phyloP scores from a whole-genome alignment of 2,113 vertebrate species.

The Pimephales promelas region DNA sequence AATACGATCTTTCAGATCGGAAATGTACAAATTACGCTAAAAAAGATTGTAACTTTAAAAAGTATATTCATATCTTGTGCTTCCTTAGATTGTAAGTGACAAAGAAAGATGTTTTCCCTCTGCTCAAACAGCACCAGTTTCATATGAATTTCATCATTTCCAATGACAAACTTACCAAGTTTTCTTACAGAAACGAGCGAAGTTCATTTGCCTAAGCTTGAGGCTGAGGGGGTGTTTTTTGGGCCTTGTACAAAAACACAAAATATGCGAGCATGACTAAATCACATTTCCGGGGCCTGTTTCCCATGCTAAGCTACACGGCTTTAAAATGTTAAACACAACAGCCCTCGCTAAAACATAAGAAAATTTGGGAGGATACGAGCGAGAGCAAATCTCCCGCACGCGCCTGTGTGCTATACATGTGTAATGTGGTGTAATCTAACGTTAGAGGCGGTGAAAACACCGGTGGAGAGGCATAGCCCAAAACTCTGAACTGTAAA shows the following conservation, averaged over 20 bases:
- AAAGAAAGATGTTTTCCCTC: not conserved
- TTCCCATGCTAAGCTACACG: slow-evolving; percentile 40
- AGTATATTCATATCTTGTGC: not conserved
- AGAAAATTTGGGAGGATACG: slow-evolving; percentile 31
- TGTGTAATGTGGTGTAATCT: slow-evolving; percentile 69
- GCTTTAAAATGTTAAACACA: slow-evolving; percentile 38
- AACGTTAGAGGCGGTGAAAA: slow-evolving; percentile 59
- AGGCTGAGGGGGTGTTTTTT: slow-evolving; percentile 44
- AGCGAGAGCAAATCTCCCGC: slow-evolving; percentile 11
- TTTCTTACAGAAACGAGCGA: slow-evolving; percentile 43
- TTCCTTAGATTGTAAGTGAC: not conserved
- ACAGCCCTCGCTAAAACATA: slow-evolving; percentile 34
- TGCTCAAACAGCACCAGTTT: not conserved
- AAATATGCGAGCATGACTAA: slow-evolving; percentile 49
- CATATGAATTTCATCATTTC: slow-evolving; percentile 17
- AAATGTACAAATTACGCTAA: not conserved
- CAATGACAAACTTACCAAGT: slow-evolving; percentile 54
- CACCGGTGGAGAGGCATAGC: slow-evolving; percentile 63
- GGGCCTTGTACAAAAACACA: slow-evolving; percentile 18
- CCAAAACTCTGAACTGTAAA: slow-evolving; percentile 72
- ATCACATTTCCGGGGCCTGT: slow-evolving; percentile 52
- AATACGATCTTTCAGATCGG: not conserved
- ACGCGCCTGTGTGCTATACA: slow-evolving; percentile 53
- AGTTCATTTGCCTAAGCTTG: slow-evolving; percentile 35
- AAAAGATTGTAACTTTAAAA: not conserved